Evolutionary conservation across 2,797 vertebrate species (phyloP).

Genomic region (Acipenser oxyrinchus): DNA sequence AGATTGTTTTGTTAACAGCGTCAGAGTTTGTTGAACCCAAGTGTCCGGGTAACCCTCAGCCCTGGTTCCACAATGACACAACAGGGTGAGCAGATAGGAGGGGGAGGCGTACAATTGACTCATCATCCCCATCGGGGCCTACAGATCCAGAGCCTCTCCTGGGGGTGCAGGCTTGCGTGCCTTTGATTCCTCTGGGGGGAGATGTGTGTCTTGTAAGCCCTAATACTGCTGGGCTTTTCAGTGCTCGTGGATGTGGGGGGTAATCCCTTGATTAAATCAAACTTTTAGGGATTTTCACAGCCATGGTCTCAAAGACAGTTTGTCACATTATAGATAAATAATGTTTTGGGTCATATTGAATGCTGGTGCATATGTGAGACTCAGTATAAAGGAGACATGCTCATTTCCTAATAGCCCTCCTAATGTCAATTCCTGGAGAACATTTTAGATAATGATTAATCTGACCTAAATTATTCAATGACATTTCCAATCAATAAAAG

Average conservation of each 20-base stretch:
- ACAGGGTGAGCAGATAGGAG: not conserved
- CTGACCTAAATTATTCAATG: too few species aligned
- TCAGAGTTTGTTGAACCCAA: conserved; percentile 3
- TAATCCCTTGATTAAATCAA: conserved; percentile 35
- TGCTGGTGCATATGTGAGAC: too few species aligned
- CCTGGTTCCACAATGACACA: not conserved
- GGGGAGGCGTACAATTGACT: conserved; percentile 23
- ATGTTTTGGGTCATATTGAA: conserved; percentile 7
- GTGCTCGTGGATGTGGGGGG: conserved; percentile 29
- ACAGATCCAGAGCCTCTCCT: conserved; percentile 9
- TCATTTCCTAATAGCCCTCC: too few species aligned
- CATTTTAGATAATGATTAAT: too few species aligned
- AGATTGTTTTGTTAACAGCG: conserved; percentile 15
- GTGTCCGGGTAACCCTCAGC: not conserved
- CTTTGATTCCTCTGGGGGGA: conserved; percentile 46
- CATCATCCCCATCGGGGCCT: conserved; percentile 18
- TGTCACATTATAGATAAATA: conserved; percentile 5
- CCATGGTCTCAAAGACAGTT: conserved; percentile 38
- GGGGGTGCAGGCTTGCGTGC: conserved; percentile 8
- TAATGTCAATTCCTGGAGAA: too few species aligned
- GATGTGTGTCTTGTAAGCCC: conserved; percentile 40
- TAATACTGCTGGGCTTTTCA: conserved; percentile 41
- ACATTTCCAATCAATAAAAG: too few species aligned
- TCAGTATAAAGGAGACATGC: too few species aligned
- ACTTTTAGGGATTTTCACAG: conserved; percentile 37